Percentiles rank a stretch among this genome's conserved stretches.
Evolutionary conservation across 2,797 vertebrate genomes (phyloP).

Genomic region (Craterocephalus amniculus): DNA sequence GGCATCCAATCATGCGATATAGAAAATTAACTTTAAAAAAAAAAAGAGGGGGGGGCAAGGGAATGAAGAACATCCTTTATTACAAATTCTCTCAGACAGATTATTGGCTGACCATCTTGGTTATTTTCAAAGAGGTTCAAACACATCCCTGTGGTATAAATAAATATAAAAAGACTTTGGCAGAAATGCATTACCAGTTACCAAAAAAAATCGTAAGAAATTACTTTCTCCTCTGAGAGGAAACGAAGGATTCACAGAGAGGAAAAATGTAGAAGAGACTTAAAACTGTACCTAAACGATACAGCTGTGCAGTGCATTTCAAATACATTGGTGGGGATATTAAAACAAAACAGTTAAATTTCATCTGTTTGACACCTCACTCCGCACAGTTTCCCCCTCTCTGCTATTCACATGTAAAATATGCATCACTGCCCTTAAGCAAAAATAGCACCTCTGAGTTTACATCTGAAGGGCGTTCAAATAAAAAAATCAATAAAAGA

Average conservation of each 20-base stretch:
- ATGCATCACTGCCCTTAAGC: background rate
- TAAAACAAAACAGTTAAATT: background rate
- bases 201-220: constrained; percentile 59
- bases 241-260: constrained; percentile 12
- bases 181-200: constrained; percentile 68
- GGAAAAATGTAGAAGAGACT: background rate
- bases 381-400: background rate
- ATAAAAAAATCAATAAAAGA: constrained; percentile 17
- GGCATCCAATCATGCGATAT: constrained; percentile 53
- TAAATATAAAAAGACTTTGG: constrained; percentile 69
- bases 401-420: constrained; percentile 7
- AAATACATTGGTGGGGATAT: background rate
- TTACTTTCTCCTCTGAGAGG: constrained; percentile 31
- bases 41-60: constrained; percentile 22
- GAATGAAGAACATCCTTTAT: constrained; percentile 56
- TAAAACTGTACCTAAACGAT: too few relatives aligned
- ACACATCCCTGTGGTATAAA: constrained; percentile 59
- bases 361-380: background rate
- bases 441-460: background rate
- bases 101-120: constrained; percentile 10
- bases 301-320: background rate
- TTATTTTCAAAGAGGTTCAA: constrained; percentile 52
- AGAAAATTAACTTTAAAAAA: constrained; percentile 57
- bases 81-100: constrained; percentile 50
- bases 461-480: background rate